Evolutionary conservation across 2,888 invertebrate species (phyloP), one percentile per base, ranked within the genome.

Genomic region (Acleris laterana): DNA sequence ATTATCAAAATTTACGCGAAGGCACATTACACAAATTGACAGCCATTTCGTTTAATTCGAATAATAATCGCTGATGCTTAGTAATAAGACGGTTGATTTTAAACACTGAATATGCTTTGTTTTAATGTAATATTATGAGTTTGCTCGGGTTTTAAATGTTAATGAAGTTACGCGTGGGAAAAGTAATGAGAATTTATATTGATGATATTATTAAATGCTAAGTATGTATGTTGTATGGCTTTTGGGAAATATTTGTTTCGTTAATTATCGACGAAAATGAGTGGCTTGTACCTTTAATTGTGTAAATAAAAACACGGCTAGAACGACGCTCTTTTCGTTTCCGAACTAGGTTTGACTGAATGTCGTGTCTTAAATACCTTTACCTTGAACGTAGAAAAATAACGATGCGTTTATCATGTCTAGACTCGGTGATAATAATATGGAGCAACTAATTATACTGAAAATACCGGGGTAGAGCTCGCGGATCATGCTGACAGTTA

Each of bases 51-150:
- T 20, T 50, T 19, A 13, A 38, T 61, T 32, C 9, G 25, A 48
- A 56, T 17, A 61, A 65, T 66, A 38, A 61, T 56, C 28, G 61
- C 28, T 7, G 50, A n/a, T 20, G 55, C 64, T 42, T 38, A 20
- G 28, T 56, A 32, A 46, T 38, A 16, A 42, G 50, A 11, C 44
- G 55, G 46, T 19, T 48, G 42, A 65, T 51, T 65, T 59, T 60
- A 20, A 61, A 56, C 50, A 19, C 7, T 48, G n/a, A 50, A 59
- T 53, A 22, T 17, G 50, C 56, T 57, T 61, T 38, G 38, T 38
- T 51, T 61, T 56, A 56, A 61, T 32, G 51, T 65, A 56, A 46
- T 61, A 56, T 61, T 61, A 65, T 56, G 42, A 38, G 42, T 55
- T 22, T 55, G 44, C 17, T 44, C 4, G 52, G 17, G 55, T 1